Base-by-base conservation (phyloP, 2,113 vertebrate genomes). In the Monarcha castaneiventris region DNA sequence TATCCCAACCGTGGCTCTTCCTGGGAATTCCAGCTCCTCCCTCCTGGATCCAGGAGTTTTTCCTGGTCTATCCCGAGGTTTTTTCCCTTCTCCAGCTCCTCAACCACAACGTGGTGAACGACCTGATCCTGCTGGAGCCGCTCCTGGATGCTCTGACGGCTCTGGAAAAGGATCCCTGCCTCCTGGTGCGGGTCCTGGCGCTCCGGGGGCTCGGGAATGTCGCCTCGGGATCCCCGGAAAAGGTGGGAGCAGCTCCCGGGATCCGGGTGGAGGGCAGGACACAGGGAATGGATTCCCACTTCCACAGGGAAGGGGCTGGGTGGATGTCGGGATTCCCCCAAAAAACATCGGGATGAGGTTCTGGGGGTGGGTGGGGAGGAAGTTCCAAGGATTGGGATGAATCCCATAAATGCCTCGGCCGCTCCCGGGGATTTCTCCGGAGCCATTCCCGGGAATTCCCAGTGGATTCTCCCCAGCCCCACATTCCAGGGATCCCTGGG, bases 381-480 rank as follows among this genome's bases (percentile, higher is more conserved):
- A n/a, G 27, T 15, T 68, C 46, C 66, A 3, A 18, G 66, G 25
- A 9, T 6, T 25, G 56, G 56, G 56, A 23, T 23, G 33, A 20
- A 27, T 56, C 23, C 71, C 16, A 3, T 21, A 44, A 56, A 27
- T 27, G 29, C 30, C 7, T 35, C 3, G 0, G 13, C 29, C 2
- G 4, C 18, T 55, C 18, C 54, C 1, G 18, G 30, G 54, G 20
- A 55, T 12, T 18, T 33, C 32, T 72, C 15, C 3, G 6, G 51
- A 55, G 30, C 11, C 51, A 9, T 73, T 73, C 17, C 39, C 3
- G 1, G 11, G 3, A 43, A 43, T 55, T 13, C 22, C 1, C 10
- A 10, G 37, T 37, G 33, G 17, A 68, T 35, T 16, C 46, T 26
- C 52, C 30, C 39, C 52, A 16, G 17, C 23, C 52, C 23, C 16